These are phyloP conservation scores for Philonicus albiceps DNA, from an alignment of 2,888 invertebrate genomes.

Conservation along the genomic window DNA sequence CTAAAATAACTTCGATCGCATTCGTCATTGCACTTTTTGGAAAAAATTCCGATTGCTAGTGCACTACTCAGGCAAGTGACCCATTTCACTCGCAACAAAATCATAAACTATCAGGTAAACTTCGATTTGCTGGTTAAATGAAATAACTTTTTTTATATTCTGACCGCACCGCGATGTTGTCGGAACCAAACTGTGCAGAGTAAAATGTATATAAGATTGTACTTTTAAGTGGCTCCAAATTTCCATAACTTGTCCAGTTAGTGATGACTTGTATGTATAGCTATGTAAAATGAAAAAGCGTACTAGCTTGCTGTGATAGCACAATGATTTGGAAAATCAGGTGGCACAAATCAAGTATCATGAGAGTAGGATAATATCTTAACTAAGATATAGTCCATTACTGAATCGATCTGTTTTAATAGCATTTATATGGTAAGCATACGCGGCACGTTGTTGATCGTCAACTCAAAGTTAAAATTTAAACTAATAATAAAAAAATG, in stretches of 20 bases:
- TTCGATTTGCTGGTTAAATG: not conserved
- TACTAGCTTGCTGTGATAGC: too few relatives aligned
- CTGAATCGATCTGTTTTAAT: too few relatives aligned
- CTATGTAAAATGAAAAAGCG: not conserved
- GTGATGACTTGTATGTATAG: not conserved
- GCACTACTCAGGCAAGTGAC: not conserved
- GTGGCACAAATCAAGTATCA: too few relatives aligned
- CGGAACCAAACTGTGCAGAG: not conserved
- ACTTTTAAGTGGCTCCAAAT: not conserved
- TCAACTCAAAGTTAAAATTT: too few relatives aligned
- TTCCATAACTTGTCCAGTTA: not conserved
- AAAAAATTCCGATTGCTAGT: not conserved
- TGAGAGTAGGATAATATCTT: too few relatives aligned
- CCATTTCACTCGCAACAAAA: not conserved
- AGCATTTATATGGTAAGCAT: too few relatives aligned
- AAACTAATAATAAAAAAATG: too few relatives aligned
- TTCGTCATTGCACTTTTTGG: not conserved
- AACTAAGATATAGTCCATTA: too few relatives aligned
- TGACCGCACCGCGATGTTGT: not conserved
- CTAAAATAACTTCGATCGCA: not conserved
- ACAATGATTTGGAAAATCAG: too few relatives aligned
- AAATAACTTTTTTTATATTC: not conserved
- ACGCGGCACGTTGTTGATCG: too few relatives aligned
- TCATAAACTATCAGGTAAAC: not conserved
- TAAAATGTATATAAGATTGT: not conserved